These are phyloP conservation scores for Calliopum simillimum DNA, from an alignment of 2,888 invertebrate species.

Conservation along the genomic window DNA sequence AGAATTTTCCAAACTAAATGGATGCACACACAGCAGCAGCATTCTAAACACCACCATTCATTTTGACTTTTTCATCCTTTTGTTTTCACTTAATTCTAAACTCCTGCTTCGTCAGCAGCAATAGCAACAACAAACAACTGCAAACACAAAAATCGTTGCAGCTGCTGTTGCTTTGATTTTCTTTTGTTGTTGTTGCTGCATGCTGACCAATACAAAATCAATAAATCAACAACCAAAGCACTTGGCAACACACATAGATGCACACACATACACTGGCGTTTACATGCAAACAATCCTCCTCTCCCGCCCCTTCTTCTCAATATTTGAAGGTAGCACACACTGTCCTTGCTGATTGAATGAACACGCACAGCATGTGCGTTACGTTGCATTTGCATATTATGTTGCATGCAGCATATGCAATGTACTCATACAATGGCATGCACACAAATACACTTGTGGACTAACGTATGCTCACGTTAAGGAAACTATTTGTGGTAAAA, in stretches of 20 bases:
- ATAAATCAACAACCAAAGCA: constrained; percentile 31
- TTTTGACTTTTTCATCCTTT: too few species aligned
- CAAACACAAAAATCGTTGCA: constrained; percentile 7
- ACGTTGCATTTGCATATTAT: constrained; percentile 16
- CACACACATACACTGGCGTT: neutral
- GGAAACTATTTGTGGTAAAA: neutral
- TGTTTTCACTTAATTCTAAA: too few species aligned
- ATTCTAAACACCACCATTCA: too few species aligned
- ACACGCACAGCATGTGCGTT: neutral
- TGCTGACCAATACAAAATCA: constrained; percentile 27
- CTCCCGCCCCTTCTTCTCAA: too few species aligned
- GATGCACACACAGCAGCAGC: too few species aligned
- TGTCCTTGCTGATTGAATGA: constrained; percentile 6
- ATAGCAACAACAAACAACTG: neutral
- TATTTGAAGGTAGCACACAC: too few species aligned
- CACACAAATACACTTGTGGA: neutral
- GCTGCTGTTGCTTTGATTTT: neutral
- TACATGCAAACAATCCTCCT: neutral
- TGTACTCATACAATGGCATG: neutral
- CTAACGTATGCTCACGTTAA: neutral
- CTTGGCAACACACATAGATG: constrained; percentile 7
- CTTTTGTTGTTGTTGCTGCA: too few species aligned
- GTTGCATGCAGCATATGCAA: neutral
- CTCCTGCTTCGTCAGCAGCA: neutral
- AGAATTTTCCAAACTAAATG: too few species aligned